Base-by-base conservation (phyloP, 2,113 vertebrate genomes). In the Chamaea fasciata region DNA sequence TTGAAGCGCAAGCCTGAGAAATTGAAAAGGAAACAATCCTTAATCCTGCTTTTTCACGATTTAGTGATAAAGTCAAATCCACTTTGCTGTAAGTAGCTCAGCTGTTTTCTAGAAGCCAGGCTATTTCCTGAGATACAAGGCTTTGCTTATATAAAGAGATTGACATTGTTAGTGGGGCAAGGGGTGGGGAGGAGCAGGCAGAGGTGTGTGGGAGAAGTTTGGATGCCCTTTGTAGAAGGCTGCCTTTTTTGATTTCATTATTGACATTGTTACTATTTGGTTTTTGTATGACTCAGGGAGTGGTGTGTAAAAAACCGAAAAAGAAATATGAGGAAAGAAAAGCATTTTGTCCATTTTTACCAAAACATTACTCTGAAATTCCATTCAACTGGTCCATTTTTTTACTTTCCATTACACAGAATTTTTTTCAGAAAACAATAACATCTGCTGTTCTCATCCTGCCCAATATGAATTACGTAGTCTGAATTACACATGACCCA, bases 41-140 rank as follows among this genome's bases (percentile, higher is more conserved):
- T 96, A 96, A 97, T 96, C 96, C 89, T 67, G 37, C 89, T 94
- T 95, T 95, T 95, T 90, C 74, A 89, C 0, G 69, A 96, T 95
- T 97, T 91, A 90, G 68, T 56, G 95, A 96, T 97, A 96, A 94
- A 94, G 76, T 79, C 64, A 90, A 96, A 97, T 94, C 96, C 91
- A 97, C 93, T 97, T 96, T 88, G 42, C 79, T 85, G 49, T 93
- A 96, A 97, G 96, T 90, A 96, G 92, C 89, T 92, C 71, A 86
- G 80, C 67, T 90, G 91, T 82, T 90, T 96, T 94, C 85, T 50
- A 70, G 78, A 84, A 95, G 67, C 64, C 70, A 74, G 67, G 71
- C 69, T 92, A 73, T 85, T 96, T 94, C 84, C 80, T 80, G 84
- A 60, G 59, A 79, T 75, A 60, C 56, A 55, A 91, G 21, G 37